Evolutionary conservation across 2,113 vertebrate species (phyloP).

Genomic region (Dipodomys spectabilis): DNA sequence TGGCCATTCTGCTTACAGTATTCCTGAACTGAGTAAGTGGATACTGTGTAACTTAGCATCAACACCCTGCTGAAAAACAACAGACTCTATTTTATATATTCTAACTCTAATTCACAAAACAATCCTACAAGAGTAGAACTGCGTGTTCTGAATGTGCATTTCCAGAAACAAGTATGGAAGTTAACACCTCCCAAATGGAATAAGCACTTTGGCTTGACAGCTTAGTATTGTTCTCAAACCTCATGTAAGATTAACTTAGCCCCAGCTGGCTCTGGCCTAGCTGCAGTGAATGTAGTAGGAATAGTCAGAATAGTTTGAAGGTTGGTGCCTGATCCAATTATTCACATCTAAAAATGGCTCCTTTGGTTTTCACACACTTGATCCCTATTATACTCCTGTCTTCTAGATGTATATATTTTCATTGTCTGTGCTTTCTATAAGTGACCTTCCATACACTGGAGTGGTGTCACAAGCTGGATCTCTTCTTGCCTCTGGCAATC

Average conservation of each 20-base stretch:
- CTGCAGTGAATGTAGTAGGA: background rate
- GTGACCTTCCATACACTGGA: background rate
- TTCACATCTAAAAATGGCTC: background rate
- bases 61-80: background rate
- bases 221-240: background rate
- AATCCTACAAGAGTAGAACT: background rate
- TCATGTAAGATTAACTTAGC: background rate
- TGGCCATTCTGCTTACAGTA: background rate
- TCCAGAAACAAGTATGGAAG: background rate
- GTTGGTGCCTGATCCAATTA: background rate
- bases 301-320: background rate
- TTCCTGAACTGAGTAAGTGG: background rate
- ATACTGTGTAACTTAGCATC: background rate
- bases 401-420: background rate
- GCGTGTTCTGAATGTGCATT: too few species aligned
- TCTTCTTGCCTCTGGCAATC: background rate
- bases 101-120: background rate
- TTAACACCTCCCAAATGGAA: background rate
- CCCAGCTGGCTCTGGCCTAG: too few species aligned
- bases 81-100: background rate
- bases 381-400: background rate
- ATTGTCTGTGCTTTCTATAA: fast-evolving
- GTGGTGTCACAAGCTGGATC: background rate
- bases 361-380: background rate
- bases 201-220: background rate